phyloP scores from a whole-genome alignment of 2,113 vertebrate species.

The Saccopteryx leptura region DNA sequence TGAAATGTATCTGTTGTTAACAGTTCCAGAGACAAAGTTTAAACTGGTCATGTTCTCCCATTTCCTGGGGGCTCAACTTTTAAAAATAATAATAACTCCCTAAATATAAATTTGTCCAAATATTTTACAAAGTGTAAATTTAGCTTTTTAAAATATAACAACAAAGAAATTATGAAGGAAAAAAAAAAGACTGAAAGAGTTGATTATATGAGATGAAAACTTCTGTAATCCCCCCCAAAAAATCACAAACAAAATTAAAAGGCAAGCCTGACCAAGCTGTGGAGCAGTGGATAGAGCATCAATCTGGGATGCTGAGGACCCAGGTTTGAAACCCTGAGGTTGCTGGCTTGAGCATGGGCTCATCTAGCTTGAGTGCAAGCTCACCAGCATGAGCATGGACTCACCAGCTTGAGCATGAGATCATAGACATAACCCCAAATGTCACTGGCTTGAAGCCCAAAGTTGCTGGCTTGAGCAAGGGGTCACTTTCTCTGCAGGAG shows the following conservation, averaged over 20 bases:
- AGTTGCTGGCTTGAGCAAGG: too few species aligned
- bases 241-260: slow-evolving; percentile 46
- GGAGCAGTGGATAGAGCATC: too few species aligned
- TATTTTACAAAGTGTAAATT: not conserved
- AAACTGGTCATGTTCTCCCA: not conserved
- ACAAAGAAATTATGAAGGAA: not conserved
- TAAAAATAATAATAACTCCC: not conserved
- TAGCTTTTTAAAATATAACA: not conserved
- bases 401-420: too few species aligned
- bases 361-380: too few species aligned
- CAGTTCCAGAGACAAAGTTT: not conserved
- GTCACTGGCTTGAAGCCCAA: too few species aligned
- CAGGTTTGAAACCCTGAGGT: too few species aligned
- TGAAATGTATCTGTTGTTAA: not conserved
- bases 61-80: not conserved
- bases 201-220: slow-evolving; percentile 14
- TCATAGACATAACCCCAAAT: too few species aligned
- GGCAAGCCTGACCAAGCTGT: not conserved
- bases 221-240: not conserved
- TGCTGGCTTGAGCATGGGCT: too few species aligned
- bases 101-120: not conserved
- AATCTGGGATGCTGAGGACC: too few species aligned
- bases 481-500: too few species aligned
- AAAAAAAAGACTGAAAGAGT: not conserved
- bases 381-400: too few species aligned